Evolutionary conservation across 2,113 vertebrate species (phyloP).

Genomic region (Raja brachyura): DNA sequence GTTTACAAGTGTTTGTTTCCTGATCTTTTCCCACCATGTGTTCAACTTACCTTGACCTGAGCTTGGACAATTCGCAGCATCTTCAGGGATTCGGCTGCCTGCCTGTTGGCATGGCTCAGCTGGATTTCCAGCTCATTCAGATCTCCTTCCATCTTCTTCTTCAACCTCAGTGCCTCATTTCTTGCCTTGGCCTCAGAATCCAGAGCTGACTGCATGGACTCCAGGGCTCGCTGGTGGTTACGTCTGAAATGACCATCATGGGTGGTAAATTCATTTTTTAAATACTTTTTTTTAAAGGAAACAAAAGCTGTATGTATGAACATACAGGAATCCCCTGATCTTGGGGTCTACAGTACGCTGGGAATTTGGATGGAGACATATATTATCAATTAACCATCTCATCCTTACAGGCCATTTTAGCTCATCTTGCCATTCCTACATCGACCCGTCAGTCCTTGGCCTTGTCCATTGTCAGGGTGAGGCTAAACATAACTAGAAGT

Average conservation of each 20-base stretch:
- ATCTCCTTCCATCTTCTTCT: conserved; percentile 92
- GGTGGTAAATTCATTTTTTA: no score
- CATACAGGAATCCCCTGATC: no score
- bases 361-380: no score
- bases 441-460: no score
- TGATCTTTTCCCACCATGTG: neutral
- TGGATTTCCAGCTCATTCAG: conserved; percentile 89
- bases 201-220: conserved; percentile 79
- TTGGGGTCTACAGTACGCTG: no score
- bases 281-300: neutral
- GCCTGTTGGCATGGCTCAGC: conserved; percentile 76
- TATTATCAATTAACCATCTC: no score
- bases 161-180: conserved; percentile 77
- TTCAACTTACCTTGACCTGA: conserved; percentile 71
- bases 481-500: no score
- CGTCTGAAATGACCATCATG: conserved; percentile 51
- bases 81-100: conserved; percentile 75
- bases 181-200: conserved; percentile 78
- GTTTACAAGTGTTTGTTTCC: neutral
- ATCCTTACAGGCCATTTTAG: no score
- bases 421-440: no score
- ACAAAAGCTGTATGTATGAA: no score
- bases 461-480: no score
- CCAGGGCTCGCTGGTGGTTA: conserved; percentile 79
- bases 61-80: conserved; percentile 71